Evolutionary conservation across 2,888 invertebrate genomes (phyloP).

Genomic region (Ichneumoninae sp.): DNA sequence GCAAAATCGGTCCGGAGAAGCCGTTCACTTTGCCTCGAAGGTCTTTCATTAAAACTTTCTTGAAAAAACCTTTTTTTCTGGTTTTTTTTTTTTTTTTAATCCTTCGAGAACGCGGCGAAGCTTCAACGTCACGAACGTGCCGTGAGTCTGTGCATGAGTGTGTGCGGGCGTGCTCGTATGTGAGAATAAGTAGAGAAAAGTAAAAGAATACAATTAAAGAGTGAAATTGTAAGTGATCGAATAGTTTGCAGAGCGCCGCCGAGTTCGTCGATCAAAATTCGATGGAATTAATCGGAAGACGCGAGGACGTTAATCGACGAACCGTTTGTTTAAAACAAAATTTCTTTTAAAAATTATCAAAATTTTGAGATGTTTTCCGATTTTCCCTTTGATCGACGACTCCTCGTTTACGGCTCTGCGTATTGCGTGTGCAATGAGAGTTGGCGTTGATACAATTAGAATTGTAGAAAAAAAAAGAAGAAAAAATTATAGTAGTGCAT

Average conservation of each 20-base stretch:
- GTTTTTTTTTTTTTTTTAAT: neutral
- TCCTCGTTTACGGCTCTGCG: conserved; percentile 21
- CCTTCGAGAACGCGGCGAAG: conserved; percentile 17
- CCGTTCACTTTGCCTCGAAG: conserved; percentile 28
- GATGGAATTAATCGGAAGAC: neutral
- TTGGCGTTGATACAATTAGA: conserved; percentile 49
- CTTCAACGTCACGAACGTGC: conserved; percentile 52
- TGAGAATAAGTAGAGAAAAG: conserved; percentile 66
- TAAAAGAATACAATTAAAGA: conserved; percentile 49
- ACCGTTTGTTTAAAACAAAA: neutral
- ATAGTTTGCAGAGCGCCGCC: conserved; percentile 30
- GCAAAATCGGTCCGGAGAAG: conserved; percentile 56
- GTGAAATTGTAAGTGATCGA: conserved; percentile 61
- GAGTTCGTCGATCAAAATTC: conserved; percentile 29
- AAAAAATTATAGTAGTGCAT: conserved; percentile 72
- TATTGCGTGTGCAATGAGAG: conserved; percentile 64
- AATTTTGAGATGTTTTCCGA: neutral
- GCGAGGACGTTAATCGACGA: neutral
- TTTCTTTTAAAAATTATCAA: neutral
- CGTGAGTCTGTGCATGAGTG: conserved; percentile 58
- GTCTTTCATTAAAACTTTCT: neutral
- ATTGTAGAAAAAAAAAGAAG: conserved; percentile 64
- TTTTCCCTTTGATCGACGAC: conserved; percentile 27
- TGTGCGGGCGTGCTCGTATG: conserved; percentile 61
- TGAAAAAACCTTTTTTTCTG: neutral